Conservation (phyloP, 2,888 invertebrate genomes). For the Heliconius hortense region DNA sequence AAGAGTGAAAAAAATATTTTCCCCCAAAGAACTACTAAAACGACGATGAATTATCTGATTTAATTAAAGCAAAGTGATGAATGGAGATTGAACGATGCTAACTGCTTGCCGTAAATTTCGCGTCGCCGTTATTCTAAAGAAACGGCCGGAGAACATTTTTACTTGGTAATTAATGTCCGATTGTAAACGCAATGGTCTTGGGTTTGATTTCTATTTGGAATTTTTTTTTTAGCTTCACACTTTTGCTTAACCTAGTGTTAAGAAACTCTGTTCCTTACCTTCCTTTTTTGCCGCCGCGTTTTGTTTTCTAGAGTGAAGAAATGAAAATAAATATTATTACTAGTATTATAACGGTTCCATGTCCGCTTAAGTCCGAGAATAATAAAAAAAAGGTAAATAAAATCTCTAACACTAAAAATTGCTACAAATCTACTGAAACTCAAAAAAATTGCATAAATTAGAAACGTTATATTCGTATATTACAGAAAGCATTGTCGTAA, state of each 20-base stretch:
- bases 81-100: constrained; percentile 28
- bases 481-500: constrained; percentile 22
- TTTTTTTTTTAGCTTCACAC: background rate
- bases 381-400: too few species aligned
- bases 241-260: too few species aligned
- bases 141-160: background rate
- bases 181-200: background rate
- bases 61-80: constrained; percentile 29
- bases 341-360: too few species aligned
- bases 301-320: too few species aligned
- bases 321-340: too few species aligned
- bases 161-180: background rate
- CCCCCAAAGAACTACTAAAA: background rate
- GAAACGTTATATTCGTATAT: constrained; percentile 12
- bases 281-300: too few species aligned
- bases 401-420: background rate
- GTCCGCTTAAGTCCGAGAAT: too few species aligned
- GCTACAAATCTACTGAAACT: background rate
- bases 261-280: too few species aligned
- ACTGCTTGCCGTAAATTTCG: constrained; percentile 11
- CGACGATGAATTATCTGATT: constrained; percentile 13
- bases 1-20: background rate
- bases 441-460: constrained; percentile 14
- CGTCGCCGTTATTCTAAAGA: constrained; percentile 6
- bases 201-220: background rate